phyloP scores from a whole-genome alignment of 2,888 invertebrate species.

The Macaria notata region DNA sequence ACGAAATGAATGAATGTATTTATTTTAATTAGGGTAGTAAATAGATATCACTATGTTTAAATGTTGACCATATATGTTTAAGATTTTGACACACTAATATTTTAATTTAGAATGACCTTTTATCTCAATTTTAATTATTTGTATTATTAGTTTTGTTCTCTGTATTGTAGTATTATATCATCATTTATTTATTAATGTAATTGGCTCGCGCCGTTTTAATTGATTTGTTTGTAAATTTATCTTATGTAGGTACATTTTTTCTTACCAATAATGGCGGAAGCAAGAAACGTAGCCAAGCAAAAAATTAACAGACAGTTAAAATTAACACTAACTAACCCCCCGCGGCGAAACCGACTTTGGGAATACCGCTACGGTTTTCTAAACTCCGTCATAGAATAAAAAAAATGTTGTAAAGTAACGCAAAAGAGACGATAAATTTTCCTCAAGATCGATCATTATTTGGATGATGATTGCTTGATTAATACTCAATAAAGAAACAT shows the following conservation, averaged over 20 bases:
- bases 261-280: neutral
- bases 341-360: constrained; percentile 13
- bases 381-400: constrained; percentile 5
- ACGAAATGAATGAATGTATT: too few relatives aligned
- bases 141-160: too few relatives aligned
- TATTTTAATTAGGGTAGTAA: too few relatives aligned
- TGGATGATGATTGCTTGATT: constrained; percentile 6
- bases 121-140: too few relatives aligned
- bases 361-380: constrained; percentile 21
- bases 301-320: constrained; percentile 18
- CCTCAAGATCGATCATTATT: constrained; percentile 9
- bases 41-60: too few relatives aligned
- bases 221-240: too few relatives aligned
- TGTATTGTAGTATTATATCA: too few relatives aligned
- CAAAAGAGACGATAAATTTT: constrained; percentile 13
- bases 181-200: too few relatives aligned
- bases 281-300: constrained; percentile 5
- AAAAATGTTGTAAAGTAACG: neutral
- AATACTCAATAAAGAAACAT: constrained; percentile 1
- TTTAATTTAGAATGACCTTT: too few relatives aligned
- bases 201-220: too few relatives aligned
- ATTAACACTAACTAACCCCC: constrained; percentile 21
- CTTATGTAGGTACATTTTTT: neutral
- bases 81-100: too few relatives aligned
- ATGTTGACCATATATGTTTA: too few relatives aligned